Base-by-base conservation (phyloP, 2,113 vertebrate genomes). In the Sebastes schlegelii region DNA sequence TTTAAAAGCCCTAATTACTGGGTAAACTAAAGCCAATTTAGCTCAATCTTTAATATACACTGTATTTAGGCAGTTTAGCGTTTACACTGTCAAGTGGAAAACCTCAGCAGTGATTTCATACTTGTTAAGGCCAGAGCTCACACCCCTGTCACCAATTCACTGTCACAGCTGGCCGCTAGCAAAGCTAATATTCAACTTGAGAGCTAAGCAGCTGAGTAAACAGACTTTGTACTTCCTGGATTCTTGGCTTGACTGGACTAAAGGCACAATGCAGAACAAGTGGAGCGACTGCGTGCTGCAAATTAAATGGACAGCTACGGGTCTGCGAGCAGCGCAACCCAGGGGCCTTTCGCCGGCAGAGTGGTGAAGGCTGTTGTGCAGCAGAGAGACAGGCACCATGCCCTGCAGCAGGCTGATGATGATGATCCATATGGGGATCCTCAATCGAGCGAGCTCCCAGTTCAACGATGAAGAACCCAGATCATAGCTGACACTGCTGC, bases 401-500 rank as follows among this genome's bases (percentile, higher is more conserved):
- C 79, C 87, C 83, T 9, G 82, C 74, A 88, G 88, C 75, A 66
- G 84, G 43, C 21, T 48, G 80, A 86, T 87, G 90, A 85, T 77
- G 74, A 86, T 84, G 84, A 91, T 90, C 80, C 89, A 84, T 87
- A 79, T 40, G 84, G 88, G 85, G 77, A 90, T 88, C 87, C 78
- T 87, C 88, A 84, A 89, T 85, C 70, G 58, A 88, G 84, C 62
- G 34, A 69, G 55, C 70, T 86, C 79, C 77, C 80, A 79, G 80
- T 86, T 91, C 85, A 89, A 26, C n/a, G 65, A 90, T 57, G 89
- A 77, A 67, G 46, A 86, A 83, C 70, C 65, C 66, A 82, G 90
- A 90, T 92, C 86, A 80, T 80, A 88, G 86, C 82, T 70, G 88
- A 91, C 86, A 84, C 80, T 5, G 19, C 84, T 80, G 88, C 88